A percentile compares a stretch with the other conserved stretches of the same genome.
These are phyloP conservation scores for Sardina pilchardus DNA, from an alignment of 2,113 vertebrate species.

Conservation along the genomic window DNA sequence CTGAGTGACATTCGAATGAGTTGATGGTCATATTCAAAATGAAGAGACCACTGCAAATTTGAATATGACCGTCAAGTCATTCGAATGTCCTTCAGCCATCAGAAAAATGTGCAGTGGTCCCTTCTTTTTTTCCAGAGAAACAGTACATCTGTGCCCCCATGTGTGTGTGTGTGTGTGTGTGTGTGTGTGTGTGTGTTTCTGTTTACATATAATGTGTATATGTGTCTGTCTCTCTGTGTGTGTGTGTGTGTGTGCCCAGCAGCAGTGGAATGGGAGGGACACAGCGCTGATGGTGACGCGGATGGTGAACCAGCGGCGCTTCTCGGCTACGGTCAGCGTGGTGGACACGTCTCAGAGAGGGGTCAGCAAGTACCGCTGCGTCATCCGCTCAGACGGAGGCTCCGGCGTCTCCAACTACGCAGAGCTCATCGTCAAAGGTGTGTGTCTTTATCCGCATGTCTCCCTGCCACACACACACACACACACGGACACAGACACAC, in stretches of 20 bases:
- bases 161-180: not conserved
- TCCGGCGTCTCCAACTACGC: constrained; percentile 96
- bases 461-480: not conserved
- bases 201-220: not conserved
- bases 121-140: no score
- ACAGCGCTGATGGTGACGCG: constrained; percentile 92
- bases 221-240: not conserved
- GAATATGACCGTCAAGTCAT: no score
- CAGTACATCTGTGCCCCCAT: no score
- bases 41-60: no score
- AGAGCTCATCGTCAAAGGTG: constrained; percentile 96
- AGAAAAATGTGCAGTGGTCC: no score
- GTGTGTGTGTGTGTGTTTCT: not conserved
- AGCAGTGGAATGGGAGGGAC: constrained; percentile 97
- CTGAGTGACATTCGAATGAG: not conserved
- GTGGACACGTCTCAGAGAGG: constrained; percentile 91
- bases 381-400: constrained; percentile 91
- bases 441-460: constrained; percentile 8
- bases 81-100: no score
- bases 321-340: constrained; percentile 90
- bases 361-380: constrained; percentile 90
- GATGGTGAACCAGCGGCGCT: constrained; percentile 93
- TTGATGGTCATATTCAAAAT: no score
- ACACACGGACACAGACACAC: not conserved
- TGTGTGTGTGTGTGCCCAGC: constrained; percentile 42